These are phyloP conservation scores for Lithophane ornitopus DNA, from an alignment of 2,888 invertebrate genomes.

Conservation along the genomic window DNA sequence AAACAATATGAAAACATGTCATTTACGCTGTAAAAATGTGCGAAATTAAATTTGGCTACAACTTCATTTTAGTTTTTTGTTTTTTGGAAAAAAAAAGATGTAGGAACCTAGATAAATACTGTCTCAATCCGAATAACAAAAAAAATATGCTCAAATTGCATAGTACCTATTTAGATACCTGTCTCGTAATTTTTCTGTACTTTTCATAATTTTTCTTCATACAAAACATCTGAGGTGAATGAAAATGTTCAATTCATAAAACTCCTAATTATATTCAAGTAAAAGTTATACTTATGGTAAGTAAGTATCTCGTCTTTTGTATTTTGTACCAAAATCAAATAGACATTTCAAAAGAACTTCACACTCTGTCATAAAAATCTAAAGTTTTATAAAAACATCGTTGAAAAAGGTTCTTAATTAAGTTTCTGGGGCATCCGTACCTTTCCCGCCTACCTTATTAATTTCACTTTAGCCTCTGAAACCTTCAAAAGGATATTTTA, in stretches of 20 bases:
- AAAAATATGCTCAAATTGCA: too few species aligned
- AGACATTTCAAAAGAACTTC: constrained; percentile 4
- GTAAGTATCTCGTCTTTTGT: neutral
- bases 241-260: constrained; percentile 7
- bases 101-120: too few species aligned
- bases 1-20: too few species aligned
- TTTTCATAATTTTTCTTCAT: constrained; percentile 4
- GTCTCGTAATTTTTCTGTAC: neutral
- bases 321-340: constrained; percentile 31
- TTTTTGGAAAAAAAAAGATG: too few species aligned
- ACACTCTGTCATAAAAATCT: constrained; percentile 14
- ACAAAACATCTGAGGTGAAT: neutral
- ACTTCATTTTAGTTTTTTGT: too few species aligned
- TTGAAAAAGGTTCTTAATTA: constrained; percentile 52
- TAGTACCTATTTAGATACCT: too few species aligned
- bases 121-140: too few species aligned
- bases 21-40: too few species aligned
- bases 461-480: constrained; percentile 51
- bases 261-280: constrained; percentile 8
- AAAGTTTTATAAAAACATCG: constrained; percentile 31
- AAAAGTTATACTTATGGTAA: too few species aligned
- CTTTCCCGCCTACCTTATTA: constrained; percentile 44
- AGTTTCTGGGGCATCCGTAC: constrained; percentile 36
- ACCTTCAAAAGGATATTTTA: constrained; percentile 32
- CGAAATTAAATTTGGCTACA: too few species aligned